Evolutionary conservation across 2,113 vertebrate species (phyloP).

Genomic region (Microtus richardsoni): DNA sequence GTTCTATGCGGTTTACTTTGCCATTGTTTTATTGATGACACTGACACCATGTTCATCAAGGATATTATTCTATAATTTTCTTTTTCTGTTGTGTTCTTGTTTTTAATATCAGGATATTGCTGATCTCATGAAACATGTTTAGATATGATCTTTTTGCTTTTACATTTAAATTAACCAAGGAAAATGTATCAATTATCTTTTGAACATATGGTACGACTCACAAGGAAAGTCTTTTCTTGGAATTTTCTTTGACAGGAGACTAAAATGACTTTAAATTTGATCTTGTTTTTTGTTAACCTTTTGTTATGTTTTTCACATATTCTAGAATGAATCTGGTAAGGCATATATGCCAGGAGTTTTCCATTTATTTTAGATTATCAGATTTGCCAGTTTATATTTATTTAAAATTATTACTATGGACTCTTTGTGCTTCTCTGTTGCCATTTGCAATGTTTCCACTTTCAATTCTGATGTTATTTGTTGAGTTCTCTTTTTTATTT

Average conservation of each 20-base stretch:
- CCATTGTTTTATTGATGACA: not conserved
- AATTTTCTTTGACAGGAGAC: not conserved
- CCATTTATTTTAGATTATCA: not conserved
- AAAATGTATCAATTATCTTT: no score
- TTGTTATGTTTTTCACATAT: not conserved
- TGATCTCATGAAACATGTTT: not conserved
- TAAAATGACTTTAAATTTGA: not conserved
- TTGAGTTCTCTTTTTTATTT: not conserved
- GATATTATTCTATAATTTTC: not conserved
- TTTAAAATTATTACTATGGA: not conserved
- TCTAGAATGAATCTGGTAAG: not conserved
- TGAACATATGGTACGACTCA: not conserved
- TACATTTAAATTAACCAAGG: not conserved
- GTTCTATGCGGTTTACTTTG: not conserved
- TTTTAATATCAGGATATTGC: not conserved
- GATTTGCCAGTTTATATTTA: not conserved
- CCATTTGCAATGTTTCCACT: not conserved
- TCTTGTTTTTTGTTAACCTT: not conserved
- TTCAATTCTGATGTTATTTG: not conserved
- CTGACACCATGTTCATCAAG: not conserved
- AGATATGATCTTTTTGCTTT: not conserved
- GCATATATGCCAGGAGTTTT: not conserved
- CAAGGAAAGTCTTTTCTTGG: not conserved
- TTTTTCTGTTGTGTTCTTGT: not conserved
- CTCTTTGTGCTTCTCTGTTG: not conserved